phyloP scores from a whole-genome alignment of 2,113 vertebrate species.

The Aythya baeri region DNA sequence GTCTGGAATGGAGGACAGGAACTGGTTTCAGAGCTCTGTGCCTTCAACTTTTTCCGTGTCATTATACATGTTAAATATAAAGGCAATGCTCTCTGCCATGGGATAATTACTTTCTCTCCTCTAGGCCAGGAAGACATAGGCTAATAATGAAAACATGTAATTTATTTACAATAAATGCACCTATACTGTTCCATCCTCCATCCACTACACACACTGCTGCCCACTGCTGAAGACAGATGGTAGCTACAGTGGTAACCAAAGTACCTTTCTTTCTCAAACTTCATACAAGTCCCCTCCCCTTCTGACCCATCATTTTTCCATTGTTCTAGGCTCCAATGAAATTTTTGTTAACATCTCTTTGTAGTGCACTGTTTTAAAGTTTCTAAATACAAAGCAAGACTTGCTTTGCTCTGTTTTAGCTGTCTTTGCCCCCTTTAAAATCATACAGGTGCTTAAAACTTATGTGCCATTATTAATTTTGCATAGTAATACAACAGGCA shows the following conservation, averaged over 20 bases:
- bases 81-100: background rate
- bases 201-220: background rate
- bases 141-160: background rate
- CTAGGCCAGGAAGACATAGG: background rate
- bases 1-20: background rate
- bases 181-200: background rate
- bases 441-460: background rate
- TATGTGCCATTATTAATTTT: background rate
- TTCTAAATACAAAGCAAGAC: background rate
- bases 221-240: background rate
- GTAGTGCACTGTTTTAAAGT: background rate
- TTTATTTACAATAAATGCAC: slow-evolving; percentile 42
- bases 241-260: background rate
- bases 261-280: background rate
- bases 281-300: background rate
- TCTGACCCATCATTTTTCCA: background rate
- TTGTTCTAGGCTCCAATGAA: background rate
- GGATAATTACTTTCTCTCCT: background rate
- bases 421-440: background rate
- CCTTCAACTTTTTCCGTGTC: background rate
- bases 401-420: background rate
- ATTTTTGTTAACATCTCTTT: background rate
- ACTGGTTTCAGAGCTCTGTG: background rate
- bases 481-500: background rate
- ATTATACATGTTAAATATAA: background rate